phyloP scores from a whole-genome alignment of 2,888 invertebrate genomes.

The Metopia argyrocephala region DNA sequence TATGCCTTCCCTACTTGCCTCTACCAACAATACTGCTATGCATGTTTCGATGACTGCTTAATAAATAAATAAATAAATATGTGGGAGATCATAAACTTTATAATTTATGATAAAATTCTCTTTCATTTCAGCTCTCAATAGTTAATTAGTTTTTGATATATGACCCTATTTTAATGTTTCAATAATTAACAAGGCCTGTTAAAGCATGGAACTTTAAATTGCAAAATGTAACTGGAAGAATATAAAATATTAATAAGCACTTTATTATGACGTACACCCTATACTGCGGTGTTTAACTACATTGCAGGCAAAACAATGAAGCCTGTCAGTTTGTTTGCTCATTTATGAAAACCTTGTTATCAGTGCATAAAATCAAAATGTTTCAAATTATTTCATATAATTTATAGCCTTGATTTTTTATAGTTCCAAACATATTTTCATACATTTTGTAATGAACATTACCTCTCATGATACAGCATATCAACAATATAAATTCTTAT shows the following conservation, averaged over 20 bases:
- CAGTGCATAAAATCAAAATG: too few relatives aligned
- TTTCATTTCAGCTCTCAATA: constrained; percentile 55
- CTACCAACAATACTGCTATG: not conserved
- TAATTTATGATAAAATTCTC: constrained; percentile 60
- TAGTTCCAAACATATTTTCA: too few relatives aligned
- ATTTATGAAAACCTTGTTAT: too few relatives aligned
- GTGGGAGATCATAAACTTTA: constrained; percentile 64
- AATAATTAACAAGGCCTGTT: constrained; percentile 47
- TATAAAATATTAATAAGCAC: not conserved
- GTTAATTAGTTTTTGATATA: constrained; percentile 64
- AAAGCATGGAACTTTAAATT: not conserved
- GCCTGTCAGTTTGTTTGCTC: too few relatives aligned
- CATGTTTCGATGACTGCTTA: constrained; percentile 36
- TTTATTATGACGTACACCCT: too few relatives aligned
- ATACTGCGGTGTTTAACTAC: too few relatives aligned
- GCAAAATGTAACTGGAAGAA: not conserved
- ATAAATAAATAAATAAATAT: constrained; percentile 46
- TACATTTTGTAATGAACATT: too few relatives aligned
- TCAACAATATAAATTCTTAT: too few relatives aligned
- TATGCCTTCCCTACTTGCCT: constrained; percentile 1
- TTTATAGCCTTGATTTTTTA: too few relatives aligned
- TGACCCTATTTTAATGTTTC: constrained; percentile 46
- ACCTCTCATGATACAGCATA: too few relatives aligned
- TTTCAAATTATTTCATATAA: too few relatives aligned
- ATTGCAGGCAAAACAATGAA: too few relatives aligned